Percentiles rank a stretch among this genome's conserved stretches.
These are phyloP conservation scores for Palythoa caribaeorum DNA, from an alignment of 92 coral and sea anemone species.

Conservation along the genomic window DNA sequence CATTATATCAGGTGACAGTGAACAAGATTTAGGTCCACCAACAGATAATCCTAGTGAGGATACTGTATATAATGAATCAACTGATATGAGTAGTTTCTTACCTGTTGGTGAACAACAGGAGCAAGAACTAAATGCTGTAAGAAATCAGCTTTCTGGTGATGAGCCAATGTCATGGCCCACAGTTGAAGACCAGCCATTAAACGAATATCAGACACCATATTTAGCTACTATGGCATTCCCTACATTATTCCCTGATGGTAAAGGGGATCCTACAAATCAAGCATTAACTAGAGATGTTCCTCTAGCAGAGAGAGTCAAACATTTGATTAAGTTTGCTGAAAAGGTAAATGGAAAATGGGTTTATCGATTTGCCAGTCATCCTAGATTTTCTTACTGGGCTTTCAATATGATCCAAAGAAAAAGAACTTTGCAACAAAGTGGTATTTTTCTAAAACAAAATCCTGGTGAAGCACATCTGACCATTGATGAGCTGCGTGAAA, in stretches of 20 bases:
- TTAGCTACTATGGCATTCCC: neutral
- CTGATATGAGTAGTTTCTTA: neutral
- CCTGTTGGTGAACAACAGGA: neutral
- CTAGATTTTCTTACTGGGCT: conserved; percentile 9
- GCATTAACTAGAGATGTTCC: neutral
- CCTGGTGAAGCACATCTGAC: neutral
- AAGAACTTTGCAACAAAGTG: conserved; percentile 11
- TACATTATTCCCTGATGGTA: neutral
- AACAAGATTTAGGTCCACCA: neutral
- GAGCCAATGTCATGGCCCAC: neutral
- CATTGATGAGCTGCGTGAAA: conserved; percentile 12
- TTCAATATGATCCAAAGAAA: conserved; percentile 44
- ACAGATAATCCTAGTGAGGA: neutral
- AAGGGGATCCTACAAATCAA: neutral
- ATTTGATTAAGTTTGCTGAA: neutral
- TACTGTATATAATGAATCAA: neutral
- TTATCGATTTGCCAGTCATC: conserved; percentile 11
- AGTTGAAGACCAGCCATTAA: neutral
- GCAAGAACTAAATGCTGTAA: neutral
- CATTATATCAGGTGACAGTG: neutral
- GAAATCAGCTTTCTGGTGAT: neutral
- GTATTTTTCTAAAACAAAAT: conserved; percentile 4
- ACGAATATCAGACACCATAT: too few species aligned
- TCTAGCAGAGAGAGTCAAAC: neutral
- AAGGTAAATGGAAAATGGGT: conserved; percentile 7